Base-by-base conservation (phyloP, 2,113 vertebrate species). In the Carassius carassius region DNA sequence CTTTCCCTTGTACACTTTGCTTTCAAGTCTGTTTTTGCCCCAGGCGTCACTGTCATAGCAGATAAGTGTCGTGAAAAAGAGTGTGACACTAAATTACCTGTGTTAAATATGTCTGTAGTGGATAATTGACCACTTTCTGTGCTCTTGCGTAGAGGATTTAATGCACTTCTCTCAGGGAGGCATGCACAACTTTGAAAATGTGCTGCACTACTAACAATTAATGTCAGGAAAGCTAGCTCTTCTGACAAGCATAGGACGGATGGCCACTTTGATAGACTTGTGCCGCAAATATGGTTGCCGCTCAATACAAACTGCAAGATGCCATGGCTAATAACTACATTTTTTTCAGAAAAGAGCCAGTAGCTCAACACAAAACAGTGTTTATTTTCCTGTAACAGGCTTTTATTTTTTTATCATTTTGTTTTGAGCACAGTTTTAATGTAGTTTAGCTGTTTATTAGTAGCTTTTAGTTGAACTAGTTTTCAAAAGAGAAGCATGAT, bases 51-150 rank as follows among this genome's bases (percentile, higher is more conserved):
- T 86, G 81, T 73, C 58, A 58, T 19, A 56, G 49, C 47, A 83
- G 76, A 88, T 84, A 83, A 80, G 79, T 41, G 25, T 32, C 19
- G 23, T 73, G 19, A 74, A 67, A 78, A 88, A 85, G 60, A 81
- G 78, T 51, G 49, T 72, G 69, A 69, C 35, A 75, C 23, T 79
- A 84, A 75, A 84, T 81, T 84, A 83, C 77, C 75, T 78, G 62
- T 83, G 62, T 81, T 83, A 86, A 83, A 83, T 70, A 29, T 80
- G 81, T 85, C 84, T 83, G 67, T 29, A 83, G 84, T 84, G 75
- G 69, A 81, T 88, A 84, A 88, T 86, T 85, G 75, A 74, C 70
- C 87, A 88, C 76, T 83, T 85, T 87, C n/a, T 75, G 70, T 49
- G 63, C 29, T 84, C 69, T 49, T 65, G 75, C 41, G 21, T 35